These are phyloP conservation scores for Cherax quadricarinatus DNA, from an alignment of 1,140 invertebrate species.

Conservation along the genomic window DNA sequence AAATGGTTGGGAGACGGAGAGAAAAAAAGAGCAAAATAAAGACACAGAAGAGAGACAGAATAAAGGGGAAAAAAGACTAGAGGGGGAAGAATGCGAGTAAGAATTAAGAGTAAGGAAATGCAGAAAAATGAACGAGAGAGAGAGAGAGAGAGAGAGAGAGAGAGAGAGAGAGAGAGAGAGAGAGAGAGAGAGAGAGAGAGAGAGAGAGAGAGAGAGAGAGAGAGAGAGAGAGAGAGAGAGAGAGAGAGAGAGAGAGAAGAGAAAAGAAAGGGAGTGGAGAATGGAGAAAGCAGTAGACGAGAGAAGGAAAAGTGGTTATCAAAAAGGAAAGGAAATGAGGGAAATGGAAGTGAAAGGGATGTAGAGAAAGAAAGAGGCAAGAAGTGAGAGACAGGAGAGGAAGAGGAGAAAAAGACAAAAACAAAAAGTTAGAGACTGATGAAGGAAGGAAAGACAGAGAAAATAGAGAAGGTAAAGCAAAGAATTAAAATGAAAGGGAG, in stretches of 20 bases:
- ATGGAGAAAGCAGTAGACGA: not conserved
- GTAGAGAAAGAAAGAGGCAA: slow-evolving; percentile 36
- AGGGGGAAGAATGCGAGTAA: too few relatives aligned
- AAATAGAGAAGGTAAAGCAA: not conserved
- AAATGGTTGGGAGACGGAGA: too few relatives aligned
- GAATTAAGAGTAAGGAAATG: too few relatives aligned
- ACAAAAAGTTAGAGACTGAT: not conserved
- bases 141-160: not conserved
- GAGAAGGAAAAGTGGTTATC: not conserved
- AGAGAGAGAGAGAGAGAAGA: not conserved
- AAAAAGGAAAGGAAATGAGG: not conserved
- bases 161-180: too few relatives aligned
- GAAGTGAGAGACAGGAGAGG: slow-evolving; percentile 40
- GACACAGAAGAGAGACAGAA: too few relatives aligned
- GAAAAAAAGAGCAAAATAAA: too few relatives aligned
- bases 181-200: not conserved
- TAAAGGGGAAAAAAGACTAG: too few relatives aligned
- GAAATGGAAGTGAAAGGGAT: not conserved
- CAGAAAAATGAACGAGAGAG: too few relatives aligned
- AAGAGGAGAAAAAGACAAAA: slow-evolving; percentile 36
- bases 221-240: not conserved
- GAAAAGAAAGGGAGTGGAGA: not conserved
- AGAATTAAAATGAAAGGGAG: not conserved
- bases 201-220: not conserved
- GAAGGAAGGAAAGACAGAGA: not conserved